These are phyloP conservation scores for Aphaenogaster rudis DNA, from an alignment of 1,140 invertebrate species.

Conservation along the genomic window DNA sequence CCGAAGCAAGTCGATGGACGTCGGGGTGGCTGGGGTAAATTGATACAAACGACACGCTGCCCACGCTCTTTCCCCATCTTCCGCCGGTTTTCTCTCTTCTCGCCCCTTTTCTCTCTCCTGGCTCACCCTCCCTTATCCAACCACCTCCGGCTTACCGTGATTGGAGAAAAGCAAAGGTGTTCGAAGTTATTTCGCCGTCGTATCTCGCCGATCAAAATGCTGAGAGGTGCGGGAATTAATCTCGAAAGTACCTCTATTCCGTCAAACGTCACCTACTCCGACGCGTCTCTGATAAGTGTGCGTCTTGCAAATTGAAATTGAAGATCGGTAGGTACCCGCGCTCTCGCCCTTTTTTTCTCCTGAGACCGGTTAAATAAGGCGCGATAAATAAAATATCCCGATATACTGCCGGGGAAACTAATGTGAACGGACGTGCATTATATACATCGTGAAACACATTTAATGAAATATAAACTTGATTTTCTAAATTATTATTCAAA, in stretches of 20 bases:
- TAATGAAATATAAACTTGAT: background rate
- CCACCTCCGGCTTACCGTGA: slow-evolving; percentile 48
- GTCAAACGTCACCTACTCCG: slow-evolving; percentile 71
- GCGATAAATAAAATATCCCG: slow-evolving; percentile 43
- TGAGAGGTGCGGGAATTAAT: slow-evolving; percentile 73
- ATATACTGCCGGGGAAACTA: background rate
- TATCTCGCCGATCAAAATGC: slow-evolving; percentile 74
- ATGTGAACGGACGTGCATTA: slow-evolving; percentile 2
- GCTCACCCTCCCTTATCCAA: slow-evolving; percentile 7
- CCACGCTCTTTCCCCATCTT: slow-evolving; percentile 58
- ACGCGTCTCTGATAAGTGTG: slow-evolving; percentile 72
- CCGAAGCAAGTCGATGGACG: slow-evolving; percentile 74
- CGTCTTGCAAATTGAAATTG: slow-evolving; percentile 74
- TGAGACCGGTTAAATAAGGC: slow-evolving; percentile 46
- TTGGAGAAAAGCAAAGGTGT: slow-evolving; percentile 65
- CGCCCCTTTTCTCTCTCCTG: background rate
- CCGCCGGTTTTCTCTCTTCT: background rate
- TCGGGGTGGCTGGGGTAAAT: slow-evolving; percentile 75
- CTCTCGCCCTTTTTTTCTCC: slow-evolving; percentile 17
- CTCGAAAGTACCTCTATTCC: slow-evolving; percentile 71
- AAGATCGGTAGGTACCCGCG: slow-evolving; percentile 57
- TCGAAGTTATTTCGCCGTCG: slow-evolving; percentile 72
- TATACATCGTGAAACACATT: background rate
- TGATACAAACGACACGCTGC: slow-evolving; percentile 81
- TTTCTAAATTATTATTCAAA: background rate